phyloP scores from a whole-genome alignment of 37 sponge, comb jelly and placozoan species.

The Corticium candelabrum region DNA sequence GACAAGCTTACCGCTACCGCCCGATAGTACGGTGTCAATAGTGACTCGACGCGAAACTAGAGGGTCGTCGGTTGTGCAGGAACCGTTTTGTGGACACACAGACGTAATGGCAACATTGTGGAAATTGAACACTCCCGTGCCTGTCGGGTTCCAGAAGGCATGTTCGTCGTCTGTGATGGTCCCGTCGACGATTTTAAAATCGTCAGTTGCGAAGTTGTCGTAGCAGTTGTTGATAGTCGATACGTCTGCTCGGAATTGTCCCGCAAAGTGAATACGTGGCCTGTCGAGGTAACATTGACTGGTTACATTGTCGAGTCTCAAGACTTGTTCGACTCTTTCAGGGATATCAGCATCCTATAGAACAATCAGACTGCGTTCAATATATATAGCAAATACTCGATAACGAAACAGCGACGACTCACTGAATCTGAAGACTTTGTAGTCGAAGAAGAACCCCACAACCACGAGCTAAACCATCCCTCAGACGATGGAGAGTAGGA shows the following conservation, averaged over 20 bases:
- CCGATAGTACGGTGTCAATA: not conserved
- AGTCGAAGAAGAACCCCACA: too few species aligned
- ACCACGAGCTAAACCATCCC: too few species aligned
- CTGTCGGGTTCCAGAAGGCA: constrained; percentile 11
- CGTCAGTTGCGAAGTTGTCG: not conserved
- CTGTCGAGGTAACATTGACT: constrained; percentile 22
- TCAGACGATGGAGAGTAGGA: too few species aligned
- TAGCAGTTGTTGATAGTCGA: constrained; percentile 18
- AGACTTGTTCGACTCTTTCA: too few species aligned
- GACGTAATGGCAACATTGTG: not conserved
- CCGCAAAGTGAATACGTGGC: constrained; percentile 26
- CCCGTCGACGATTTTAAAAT: not conserved
- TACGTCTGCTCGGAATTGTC: constrained; percentile 25
- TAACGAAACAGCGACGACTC: too few species aligned
- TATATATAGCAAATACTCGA: too few species aligned
- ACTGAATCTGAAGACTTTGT: too few species aligned
- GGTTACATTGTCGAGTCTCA: too few species aligned
- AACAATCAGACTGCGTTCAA: too few species aligned
- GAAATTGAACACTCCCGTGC: constrained; percentile 17
- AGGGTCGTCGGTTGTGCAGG: not conserved
- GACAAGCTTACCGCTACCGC: not conserved
- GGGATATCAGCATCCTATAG: too few species aligned
- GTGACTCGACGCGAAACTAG: not conserved
- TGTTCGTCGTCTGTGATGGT: not conserved
- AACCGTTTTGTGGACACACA: not conserved